Evolutionary conservation across 2,113 vertebrate species (phyloP), one percentile per base, ranked within the genome.

Genomic region (Hippocampus abdominalis): DNA sequence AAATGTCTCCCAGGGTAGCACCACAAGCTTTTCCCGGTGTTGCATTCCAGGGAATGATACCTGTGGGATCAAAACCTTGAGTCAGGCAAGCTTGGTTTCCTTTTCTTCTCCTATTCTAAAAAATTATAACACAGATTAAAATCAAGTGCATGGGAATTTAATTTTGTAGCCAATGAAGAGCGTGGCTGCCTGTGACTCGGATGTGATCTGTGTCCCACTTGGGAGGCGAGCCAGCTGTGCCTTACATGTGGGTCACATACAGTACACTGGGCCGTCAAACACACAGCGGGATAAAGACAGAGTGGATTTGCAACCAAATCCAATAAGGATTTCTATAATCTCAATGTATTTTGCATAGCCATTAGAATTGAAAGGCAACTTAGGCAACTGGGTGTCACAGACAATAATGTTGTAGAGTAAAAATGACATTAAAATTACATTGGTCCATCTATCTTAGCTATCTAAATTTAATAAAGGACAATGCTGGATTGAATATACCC

Each of bases 31-130:
- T 96, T 53, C 97, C 97, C 10, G 97, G 97, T 54, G 93, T 91
- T 63, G 96, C 96, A 49, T 93, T 96, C 95, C 94, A 95, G 49
- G 97, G 94, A 85, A 99, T 95, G 68, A 99, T 91, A 89, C 96
- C 97, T 99, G 90, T 69, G 79, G 77, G 71, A 51, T 89, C 60
- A 77, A 64, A 64, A 12, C 20, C 13, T 16, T 27, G 12, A 64
- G 7, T 27, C 42, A 18, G n/a, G 11, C 36, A 32, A 20, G 11
- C 29, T 2, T 39, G 18, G 32, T 62, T 36, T 21, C 57, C 27
- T 40, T 63, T 63, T 63, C 32, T 63, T 63, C 21, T 21, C 16
- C 16, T 9, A 10, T 40, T 39, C 20, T 4, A 9, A 39, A 18
- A 61, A 61, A 61, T 11, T 8, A 61, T 20, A 16, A 20, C 15